Conservation (phyloP, 1,140 invertebrate genomes). For the Plectus sambesii region DNA sequence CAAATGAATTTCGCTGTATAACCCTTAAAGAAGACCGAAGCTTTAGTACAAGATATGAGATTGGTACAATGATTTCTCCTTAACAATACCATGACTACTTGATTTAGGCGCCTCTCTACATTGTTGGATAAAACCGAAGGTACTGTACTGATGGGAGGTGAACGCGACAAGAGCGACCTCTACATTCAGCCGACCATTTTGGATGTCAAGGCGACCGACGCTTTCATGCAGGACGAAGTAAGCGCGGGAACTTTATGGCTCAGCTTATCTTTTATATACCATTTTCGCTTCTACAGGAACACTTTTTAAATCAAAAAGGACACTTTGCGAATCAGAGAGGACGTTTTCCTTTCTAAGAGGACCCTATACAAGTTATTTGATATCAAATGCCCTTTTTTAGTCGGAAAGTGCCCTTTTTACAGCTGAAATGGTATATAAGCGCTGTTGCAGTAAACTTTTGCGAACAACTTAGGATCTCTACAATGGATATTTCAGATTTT, state of each 20-base stretch:
- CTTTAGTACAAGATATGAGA: background rate
- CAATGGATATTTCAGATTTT: conserved; percentile 40
- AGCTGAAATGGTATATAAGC: no score
- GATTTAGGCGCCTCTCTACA: conserved; percentile 14
- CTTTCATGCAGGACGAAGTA: conserved; percentile 36
- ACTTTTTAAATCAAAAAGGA: no score
- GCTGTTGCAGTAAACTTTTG: no score
- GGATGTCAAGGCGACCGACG: conserved; percentile 27
- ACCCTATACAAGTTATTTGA: no score
- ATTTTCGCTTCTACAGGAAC: no score
- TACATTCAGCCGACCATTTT: conserved; percentile 41
- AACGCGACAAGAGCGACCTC: conserved; percentile 31
- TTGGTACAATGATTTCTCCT: background rate
- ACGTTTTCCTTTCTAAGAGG: no score
- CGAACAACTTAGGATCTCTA: no score
- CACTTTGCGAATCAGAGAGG: no score
- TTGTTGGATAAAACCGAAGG: conserved; percentile 24
- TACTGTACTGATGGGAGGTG: conserved; percentile 30
- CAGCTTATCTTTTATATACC: no score
- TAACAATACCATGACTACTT: no score
- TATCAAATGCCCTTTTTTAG: no score
- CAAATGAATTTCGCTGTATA: background rate
- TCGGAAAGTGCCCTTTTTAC: no score
- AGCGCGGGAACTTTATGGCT: background rate
- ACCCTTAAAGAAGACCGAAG: background rate